Conservation (phyloP, 64 coral and sea anemone genomes). For the Montipora sp. region DNA sequence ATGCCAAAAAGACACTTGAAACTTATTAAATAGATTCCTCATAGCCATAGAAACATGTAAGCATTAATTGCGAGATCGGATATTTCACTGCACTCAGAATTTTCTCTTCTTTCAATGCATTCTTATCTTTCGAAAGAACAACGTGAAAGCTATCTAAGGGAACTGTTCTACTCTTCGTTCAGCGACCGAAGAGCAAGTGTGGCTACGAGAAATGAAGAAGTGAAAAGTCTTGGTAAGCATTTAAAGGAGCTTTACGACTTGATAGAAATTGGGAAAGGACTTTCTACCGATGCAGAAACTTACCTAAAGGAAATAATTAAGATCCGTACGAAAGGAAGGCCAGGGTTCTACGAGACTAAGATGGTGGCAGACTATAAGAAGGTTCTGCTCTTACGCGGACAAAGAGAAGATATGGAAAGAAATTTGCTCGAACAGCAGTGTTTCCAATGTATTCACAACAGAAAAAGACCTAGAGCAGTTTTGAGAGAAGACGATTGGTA, state of each 20-base stretch:
- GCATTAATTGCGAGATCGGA: not conserved
- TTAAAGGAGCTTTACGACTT: constrained; percentile 77
- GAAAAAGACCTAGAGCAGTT: constrained; percentile 16
- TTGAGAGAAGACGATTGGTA: constrained; percentile 76
- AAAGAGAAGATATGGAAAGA: constrained; percentile 77
- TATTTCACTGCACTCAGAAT: not conserved
- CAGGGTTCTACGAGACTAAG: constrained; percentile 86
- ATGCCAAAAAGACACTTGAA: not conserved
- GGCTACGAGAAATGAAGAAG: constrained; percentile 74
- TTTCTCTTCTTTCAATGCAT: constrained; percentile 60
- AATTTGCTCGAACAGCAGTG: constrained; percentile 86
- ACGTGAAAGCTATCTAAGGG: constrained; percentile 87
- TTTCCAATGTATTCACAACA: constrained; percentile 78
- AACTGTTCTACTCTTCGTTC: constrained; percentile 91
- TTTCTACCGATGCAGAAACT: constrained; percentile 79
- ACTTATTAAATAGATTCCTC: not conserved
- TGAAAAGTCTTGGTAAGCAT: constrained; percentile 69
- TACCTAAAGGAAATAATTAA: constrained; percentile 69
- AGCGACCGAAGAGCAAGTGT: constrained; percentile 81
- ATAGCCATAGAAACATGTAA: not conserved
- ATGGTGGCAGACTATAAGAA: constrained; percentile 85
- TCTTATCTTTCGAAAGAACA: constrained; percentile 90
- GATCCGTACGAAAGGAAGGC: constrained; percentile 82
- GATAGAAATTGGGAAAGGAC: constrained; percentile 73
- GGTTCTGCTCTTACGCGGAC: constrained; percentile 69